Evolutionary conservation across 2,113 vertebrate species (phyloP).

Genomic region (Syrmaticus mikado): DNA sequence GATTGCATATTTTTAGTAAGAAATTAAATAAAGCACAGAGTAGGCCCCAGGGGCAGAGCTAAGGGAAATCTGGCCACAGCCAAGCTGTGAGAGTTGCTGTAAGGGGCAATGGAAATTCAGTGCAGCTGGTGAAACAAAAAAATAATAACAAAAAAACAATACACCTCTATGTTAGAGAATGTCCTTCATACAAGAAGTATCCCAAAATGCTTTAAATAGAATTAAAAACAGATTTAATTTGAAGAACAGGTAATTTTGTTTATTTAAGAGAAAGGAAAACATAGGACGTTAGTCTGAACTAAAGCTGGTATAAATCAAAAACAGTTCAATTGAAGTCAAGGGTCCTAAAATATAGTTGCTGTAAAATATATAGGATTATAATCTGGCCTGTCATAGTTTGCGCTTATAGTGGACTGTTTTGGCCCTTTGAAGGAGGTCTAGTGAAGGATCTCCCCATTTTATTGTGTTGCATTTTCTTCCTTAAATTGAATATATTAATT

Average conservation of each 20-base stretch:
- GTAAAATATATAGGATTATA: not conserved
- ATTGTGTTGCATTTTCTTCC: not conserved
- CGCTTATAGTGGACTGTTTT: not conserved
- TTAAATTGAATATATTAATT: not conserved
- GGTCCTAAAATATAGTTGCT: not conserved
- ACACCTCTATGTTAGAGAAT: conserved; percentile 54
- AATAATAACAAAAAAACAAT: conserved; percentile 46
- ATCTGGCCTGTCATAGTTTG: not conserved
- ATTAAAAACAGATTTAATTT: conserved; percentile 71
- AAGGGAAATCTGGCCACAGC: not conserved
- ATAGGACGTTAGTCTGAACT: not conserved
- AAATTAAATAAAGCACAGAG: conserved; percentile 43
- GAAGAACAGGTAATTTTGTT: conserved; percentile 68
- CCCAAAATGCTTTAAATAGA: conserved; percentile 22
- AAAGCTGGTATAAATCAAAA: conserved; percentile 45
- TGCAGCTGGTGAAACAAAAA: conserved; percentile 63
- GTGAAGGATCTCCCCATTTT: not conserved
- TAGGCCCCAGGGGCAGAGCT: not conserved
- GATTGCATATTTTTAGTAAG: not conserved
- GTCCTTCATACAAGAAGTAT: conserved; percentile 29
- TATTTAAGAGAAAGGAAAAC: conserved; percentile 53
- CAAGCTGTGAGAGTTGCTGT: conserved; percentile 26
- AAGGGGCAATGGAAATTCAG: conserved; percentile 60
- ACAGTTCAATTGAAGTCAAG: not conserved
- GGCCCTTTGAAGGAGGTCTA: not conserved